Percentiles rank a stretch among this genome's conserved stretches.
Evolutionary conservation across 2,113 vertebrate genomes (phyloP).

Genomic region (Heptranchias perlo): DNA sequence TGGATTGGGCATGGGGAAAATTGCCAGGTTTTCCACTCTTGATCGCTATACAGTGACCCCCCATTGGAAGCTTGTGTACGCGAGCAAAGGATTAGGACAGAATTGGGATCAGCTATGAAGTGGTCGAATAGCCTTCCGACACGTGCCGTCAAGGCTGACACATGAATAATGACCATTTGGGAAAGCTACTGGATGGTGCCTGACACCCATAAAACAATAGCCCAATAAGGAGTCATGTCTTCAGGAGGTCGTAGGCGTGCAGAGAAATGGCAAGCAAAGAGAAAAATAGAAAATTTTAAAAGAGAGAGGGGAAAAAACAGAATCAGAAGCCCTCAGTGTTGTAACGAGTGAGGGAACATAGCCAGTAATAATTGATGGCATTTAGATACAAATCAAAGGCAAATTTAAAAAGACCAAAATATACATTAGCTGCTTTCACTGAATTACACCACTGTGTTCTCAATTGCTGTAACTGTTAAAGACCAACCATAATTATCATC

Average conservation of each 20-base stretch:
- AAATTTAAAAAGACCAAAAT: neutral
- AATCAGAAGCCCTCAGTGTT: neutral
- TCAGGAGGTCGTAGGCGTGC: neutral
- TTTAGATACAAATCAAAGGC: conserved; percentile 9
- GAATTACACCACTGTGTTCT: neutral
- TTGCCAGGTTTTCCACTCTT: neutral
- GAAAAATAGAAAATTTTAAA: neutral
- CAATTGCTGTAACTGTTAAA: neutral
- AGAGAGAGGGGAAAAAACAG: neutral
- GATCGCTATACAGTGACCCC: neutral
- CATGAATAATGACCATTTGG: neutral
- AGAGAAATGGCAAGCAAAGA: neutral
- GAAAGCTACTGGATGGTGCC: neutral
- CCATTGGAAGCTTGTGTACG: neutral
- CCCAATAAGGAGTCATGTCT: neutral
- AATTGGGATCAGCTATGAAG: neutral
- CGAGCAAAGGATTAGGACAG: neutral
- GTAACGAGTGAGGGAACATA: neutral
- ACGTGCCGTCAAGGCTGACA: neutral
- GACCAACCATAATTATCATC: neutral
- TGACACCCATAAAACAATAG: neutral
- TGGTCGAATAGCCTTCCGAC: neutral
- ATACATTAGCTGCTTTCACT: neutral
- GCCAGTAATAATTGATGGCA: neutral
- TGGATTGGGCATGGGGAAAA: neutral